A percentile compares a stretch with the other conserved stretches of the same genome.
Conservation (phyloP, 2,888 invertebrate genomes). For the Amorpha juglandis region DNA sequence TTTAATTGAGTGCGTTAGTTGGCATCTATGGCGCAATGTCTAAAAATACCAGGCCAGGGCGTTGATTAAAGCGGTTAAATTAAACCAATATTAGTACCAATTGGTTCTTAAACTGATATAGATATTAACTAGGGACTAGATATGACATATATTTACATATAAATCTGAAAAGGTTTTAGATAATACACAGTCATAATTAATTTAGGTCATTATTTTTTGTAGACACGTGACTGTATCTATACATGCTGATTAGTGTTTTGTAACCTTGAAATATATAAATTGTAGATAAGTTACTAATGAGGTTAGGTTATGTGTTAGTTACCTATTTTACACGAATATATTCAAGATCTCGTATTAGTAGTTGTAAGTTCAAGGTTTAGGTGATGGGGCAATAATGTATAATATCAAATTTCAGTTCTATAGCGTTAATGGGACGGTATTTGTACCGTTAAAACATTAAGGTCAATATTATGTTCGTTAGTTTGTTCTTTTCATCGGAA, state of each 20-base stretch:
- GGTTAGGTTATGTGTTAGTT: background rate
- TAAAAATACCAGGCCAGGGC: background rate
- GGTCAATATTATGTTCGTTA: too few relatives aligned
- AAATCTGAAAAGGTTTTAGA: background rate
- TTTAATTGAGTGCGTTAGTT: background rate
- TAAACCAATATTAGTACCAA: too few relatives aligned
- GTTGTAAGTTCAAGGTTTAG: constrained; percentile 6
- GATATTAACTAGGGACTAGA: background rate
- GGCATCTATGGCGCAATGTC: background rate
- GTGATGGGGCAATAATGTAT: background rate
- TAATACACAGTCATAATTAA: background rate
- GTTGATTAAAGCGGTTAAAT: too few relatives aligned
- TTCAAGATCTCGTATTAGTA: background rate
- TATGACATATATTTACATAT: background rate
- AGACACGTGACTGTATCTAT: background rate
- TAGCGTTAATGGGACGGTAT: too few relatives aligned
- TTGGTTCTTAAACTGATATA: background rate
- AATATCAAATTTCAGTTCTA: background rate
- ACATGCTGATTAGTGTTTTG: background rate
- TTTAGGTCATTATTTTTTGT: background rate
- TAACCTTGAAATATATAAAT: background rate
- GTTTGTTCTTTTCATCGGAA: too few relatives aligned
- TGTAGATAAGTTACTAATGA: background rate
- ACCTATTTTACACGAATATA: background rate
- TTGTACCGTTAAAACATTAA: too few relatives aligned